Conservation (phyloP, 2,888 invertebrate genomes). For the Drosophila flavopinicola region DNA sequence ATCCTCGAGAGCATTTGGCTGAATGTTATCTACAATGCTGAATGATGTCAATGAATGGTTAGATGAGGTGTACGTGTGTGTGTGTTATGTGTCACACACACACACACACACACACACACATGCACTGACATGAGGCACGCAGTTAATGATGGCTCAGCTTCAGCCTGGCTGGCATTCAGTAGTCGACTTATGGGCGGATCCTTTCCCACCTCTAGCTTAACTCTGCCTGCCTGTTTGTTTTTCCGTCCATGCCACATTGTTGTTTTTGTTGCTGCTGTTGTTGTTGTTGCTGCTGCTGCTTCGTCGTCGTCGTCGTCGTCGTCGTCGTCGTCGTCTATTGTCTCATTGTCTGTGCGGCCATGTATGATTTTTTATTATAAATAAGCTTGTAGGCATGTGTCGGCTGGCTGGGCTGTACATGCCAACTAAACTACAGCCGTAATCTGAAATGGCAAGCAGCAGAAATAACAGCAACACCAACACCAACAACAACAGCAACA, state of each 20-base stretch:
- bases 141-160: slow-evolving; percentile 68
- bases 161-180: slow-evolving; percentile 39
- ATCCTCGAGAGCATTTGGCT: slow-evolving; percentile 63
- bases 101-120: slow-evolving; percentile 7
- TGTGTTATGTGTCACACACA: slow-evolving; percentile 35
- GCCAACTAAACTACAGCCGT: slow-evolving; percentile 75
- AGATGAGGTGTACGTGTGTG: slow-evolving; percentile 61
- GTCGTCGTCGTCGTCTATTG: slow-evolving; percentile 50
- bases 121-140: slow-evolving; percentile 34
- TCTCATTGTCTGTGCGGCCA: slow-evolving; percentile 76
- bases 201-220: slow-evolving; percentile 15
- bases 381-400: slow-evolving; percentile 76
- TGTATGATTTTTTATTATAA: slow-evolving; percentile 80
- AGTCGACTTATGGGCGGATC: slow-evolving; percentile 38
- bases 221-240: slow-evolving; percentile 15
- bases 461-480: slow-evolving; percentile 20
- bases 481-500: slow-evolving; percentile 20
- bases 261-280: slow-evolving; percentile 14
- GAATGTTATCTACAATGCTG: slow-evolving; percentile 75
- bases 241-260: slow-evolving; percentile 33
- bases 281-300: slow-evolving; percentile 20
- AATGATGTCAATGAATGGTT: slow-evolving; percentile 72
- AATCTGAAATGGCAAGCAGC: slow-evolving; percentile 73
- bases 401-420: slow-evolving; percentile 43
- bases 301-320: slow-evolving; percentile 1